Percentiles rank a stretch among this genome's conserved stretches.
phyloP scores from a whole-genome alignment of 2,113 vertebrate genomes.

The Nestor notabilis region DNA sequence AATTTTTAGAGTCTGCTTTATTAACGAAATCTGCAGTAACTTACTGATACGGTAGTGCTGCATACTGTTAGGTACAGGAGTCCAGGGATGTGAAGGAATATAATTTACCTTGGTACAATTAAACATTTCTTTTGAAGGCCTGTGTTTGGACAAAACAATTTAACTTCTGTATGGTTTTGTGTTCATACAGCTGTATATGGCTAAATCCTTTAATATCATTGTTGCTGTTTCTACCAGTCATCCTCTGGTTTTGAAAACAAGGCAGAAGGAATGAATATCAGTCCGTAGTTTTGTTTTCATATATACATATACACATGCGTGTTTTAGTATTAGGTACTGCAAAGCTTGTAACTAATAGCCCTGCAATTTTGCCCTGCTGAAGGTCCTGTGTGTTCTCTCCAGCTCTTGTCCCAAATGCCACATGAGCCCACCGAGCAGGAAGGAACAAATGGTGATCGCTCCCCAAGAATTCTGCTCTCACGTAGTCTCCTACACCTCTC shows the following conservation, averaged over 20 bases:
- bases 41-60: not conserved
- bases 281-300: not conserved
- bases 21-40: not conserved
- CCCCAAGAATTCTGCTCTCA: not conserved
- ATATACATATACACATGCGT: accelerated
- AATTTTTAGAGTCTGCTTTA: not conserved
- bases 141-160: not conserved
- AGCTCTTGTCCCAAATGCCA: not conserved
- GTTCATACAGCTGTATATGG: not conserved
- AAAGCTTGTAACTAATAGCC: not conserved
- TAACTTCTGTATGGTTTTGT: not conserved
- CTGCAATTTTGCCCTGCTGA: not conserved
- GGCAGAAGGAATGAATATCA: not conserved
- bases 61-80: not conserved
- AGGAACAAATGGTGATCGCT: not conserved
- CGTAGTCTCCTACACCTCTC: not conserved
- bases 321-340: too few species aligned
- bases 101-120: not conserved
- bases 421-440: not conserved
- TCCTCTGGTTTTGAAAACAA: not conserved
- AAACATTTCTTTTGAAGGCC: not conserved
- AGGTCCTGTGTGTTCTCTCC: not conserved
- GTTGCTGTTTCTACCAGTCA: not conserved
- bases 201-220: not conserved
- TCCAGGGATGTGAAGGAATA: not conserved